Evolutionary conservation across 2,888 invertebrate species (phyloP).

Genomic region (Dasypolia templi): DNA sequence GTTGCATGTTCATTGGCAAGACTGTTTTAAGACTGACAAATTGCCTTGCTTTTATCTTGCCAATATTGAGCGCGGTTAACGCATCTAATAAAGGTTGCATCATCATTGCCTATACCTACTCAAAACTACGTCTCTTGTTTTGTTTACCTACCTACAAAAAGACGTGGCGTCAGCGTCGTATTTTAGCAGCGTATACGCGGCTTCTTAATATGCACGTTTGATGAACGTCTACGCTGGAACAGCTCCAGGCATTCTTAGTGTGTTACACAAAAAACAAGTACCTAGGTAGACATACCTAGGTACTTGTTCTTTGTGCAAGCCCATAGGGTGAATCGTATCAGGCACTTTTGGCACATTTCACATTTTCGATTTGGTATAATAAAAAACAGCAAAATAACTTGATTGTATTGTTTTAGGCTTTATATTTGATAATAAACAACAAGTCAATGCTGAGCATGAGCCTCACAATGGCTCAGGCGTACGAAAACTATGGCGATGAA

Average conservation of each 20-base stretch:
- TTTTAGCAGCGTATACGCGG: neutral
- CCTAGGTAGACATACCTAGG: too few relatives aligned
- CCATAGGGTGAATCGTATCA: neutral
- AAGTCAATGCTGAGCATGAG: constrained; percentile 95
- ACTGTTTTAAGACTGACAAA: too few relatives aligned
- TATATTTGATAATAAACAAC: constrained; percentile 96
- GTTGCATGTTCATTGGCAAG: too few relatives aligned
- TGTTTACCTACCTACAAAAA: too few relatives aligned
- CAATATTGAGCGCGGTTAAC: too few relatives aligned
- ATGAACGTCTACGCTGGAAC: neutral
- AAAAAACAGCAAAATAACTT: neutral
- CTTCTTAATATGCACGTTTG: neutral
- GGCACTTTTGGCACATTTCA: neutral
- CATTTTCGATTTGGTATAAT: neutral
- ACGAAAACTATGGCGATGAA: constrained; percentile 93
- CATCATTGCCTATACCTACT: neutral
- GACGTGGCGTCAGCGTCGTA: too few relatives aligned
- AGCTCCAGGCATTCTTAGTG: neutral
- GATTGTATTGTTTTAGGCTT: constrained; percentile 87
- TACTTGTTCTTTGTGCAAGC: too few relatives aligned
- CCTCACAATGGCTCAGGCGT: constrained; percentile 95
- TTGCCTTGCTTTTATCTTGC: too few relatives aligned
- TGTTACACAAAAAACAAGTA: neutral
- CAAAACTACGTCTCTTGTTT: too few relatives aligned
- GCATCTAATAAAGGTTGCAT: too few relatives aligned